Evolutionary conservation across 1,140 invertebrate species (phyloP), one percentile per base, ranked within the genome.

Genomic region (Aphaenogaster rudis): DNA sequence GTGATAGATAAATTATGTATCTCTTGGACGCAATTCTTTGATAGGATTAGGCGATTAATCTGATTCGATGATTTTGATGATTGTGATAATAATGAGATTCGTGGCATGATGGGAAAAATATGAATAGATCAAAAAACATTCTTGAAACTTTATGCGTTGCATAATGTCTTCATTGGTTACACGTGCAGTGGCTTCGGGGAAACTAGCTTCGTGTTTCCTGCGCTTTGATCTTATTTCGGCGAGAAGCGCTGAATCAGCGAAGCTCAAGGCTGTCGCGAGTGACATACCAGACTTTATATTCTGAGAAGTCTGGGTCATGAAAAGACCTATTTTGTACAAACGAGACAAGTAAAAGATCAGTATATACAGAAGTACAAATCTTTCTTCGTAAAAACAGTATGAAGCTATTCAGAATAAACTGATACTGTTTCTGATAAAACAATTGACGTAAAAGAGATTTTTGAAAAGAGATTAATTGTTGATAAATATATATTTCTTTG

Each of bases 141-240:
- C 15, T 33, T 21, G 52, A 71, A 69, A 42, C 74, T 21, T 21
- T 74, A 57, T 71, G 54, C 13, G 11, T 82, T 82, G 54, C 80
- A 74, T 74, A 74, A 82, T 48, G 17, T 59, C 39, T 36, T 61
- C 42, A 36, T 74, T 82, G 42, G 33, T 17, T 72, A 28, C 5
- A 36, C 52, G 15, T 48, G 17, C 11, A 42, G 36, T 76, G 15
- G 17, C 28, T 79, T 61, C 39, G 54, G 8, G 13, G 17, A 17
- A 48, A 57, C 39, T 33, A 59, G 52, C 52, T 72, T 72, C 52
- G 39, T n/a, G 67, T 74, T 61, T 81, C 79, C 79, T 74, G 39
- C 17, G 80, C 80, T 82, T 82, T 74, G 67, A 72, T 74, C 52
- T 82, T 84, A 76, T 76, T 84, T 74, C 69, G 5, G 48, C 13